Percentiles rank a stretch among this genome's conserved stretches.
Evolutionary conservation across 2,888 invertebrate genomes (phyloP).

Genomic region (Agrilus mali): DNA sequence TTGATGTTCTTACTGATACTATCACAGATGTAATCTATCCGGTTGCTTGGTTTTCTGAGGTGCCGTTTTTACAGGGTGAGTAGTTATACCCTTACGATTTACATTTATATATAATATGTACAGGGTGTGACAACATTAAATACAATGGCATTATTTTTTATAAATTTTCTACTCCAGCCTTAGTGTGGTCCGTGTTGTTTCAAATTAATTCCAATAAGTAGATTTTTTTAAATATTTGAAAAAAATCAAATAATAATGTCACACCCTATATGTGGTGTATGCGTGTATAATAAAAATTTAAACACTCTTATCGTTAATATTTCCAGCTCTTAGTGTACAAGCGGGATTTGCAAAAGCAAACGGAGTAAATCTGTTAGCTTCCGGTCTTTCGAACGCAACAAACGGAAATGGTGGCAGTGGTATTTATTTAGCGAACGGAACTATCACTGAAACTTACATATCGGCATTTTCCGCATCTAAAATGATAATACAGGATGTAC

Average conservation of each 20-base stretch:
- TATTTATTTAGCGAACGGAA: constrained; percentile 15
- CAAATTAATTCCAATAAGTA: not conserved
- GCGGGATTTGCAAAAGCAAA: constrained; percentile 19
- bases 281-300: no score
- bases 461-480: constrained; percentile 9
- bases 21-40: constrained; percentile 52
- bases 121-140: no score
- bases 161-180: no score
- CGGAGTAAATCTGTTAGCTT: constrained; percentile 18
- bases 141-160: no score
- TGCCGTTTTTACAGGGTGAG: constrained; percentile 61
- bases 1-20: constrained; percentile 29
- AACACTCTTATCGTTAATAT: not conserved
- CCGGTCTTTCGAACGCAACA: constrained; percentile 14
- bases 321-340: constrained; percentile 18
- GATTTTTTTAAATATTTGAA: not conserved
- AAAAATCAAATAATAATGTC: no score
- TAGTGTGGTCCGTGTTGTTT: no score
- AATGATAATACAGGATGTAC: constrained; percentile 12
- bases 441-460: constrained; percentile 11
- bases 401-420: constrained; percentile 17
- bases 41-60: constrained; percentile 70
- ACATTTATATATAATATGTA: not conserved
- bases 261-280: no score
- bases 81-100: not conserved